Evolutionary conservation across 2,888 invertebrate species (phyloP).

Genomic region (Agrochola macilenta): DNA sequence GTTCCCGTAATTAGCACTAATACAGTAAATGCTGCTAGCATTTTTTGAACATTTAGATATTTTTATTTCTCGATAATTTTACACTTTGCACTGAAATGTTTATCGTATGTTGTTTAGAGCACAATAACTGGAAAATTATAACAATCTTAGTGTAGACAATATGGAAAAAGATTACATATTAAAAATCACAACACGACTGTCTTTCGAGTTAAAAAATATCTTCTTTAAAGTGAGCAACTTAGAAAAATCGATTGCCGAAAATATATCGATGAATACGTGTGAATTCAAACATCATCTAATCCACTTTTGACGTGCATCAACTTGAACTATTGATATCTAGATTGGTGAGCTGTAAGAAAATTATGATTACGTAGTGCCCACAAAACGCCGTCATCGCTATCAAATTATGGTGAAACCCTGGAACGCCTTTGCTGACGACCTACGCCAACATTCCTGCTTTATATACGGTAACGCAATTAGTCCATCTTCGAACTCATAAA

Average conservation of each 20-base stretch:
- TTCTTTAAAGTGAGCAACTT: not conserved
- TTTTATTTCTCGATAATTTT: not conserved
- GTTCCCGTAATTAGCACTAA: constrained; percentile 41
- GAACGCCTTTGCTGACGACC: not conserved
- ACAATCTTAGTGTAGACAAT: not conserved
- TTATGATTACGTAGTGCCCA: not conserved
- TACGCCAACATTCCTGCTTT: not conserved
- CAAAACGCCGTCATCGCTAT: not conserved
- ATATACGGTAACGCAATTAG: not conserved
- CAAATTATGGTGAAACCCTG: not conserved
- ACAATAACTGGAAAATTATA: constrained; percentile 1
- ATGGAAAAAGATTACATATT: no score
- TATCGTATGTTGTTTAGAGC: not conserved
- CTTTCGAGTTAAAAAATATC: not conserved
- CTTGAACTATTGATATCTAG: not conserved
- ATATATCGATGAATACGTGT: not conserved
- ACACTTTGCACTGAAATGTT: constrained; percentile 21
- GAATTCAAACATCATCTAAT: not conserved
- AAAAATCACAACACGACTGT: not conserved
- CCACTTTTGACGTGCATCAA: not conserved
- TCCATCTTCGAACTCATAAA: constrained; percentile 6
- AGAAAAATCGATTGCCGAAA: not conserved
- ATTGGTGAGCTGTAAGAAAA: not conserved
- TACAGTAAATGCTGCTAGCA: constrained; percentile 31
- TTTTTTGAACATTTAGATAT: not conserved